Base-by-base conservation (phyloP, 2,113 vertebrate genomes). In the Neolamprologus cancellatus region DNA sequence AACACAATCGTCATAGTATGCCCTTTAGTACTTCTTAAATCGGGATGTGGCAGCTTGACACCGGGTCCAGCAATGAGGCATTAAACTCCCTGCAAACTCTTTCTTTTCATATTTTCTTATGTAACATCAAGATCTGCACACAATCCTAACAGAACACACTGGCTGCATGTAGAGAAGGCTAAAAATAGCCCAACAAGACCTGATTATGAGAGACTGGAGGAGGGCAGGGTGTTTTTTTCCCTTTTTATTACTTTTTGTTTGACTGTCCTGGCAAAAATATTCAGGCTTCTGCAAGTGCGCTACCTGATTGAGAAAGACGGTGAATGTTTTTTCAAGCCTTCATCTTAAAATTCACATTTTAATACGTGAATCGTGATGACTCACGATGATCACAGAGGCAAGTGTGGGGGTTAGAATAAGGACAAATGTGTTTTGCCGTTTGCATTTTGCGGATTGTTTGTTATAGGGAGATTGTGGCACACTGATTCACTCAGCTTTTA, bases 171-270 rank as follows among this genome's bases (percentile, higher is more conserved):
- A 89, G 88, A 82, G 46, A 54, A 30, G 46, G 90, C 95, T 96
- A 96, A 95, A 96, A 96, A 94, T 96, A 96, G 84, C 80, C 20
- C 81, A 55, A 85, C 90, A 89, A 94, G 95, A 94, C 94, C 95
- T 93, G 92, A 94, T 94, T 95, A 91, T 88, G 85, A 93, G 85
- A 92, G 88, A 89, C 86, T 88, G 85, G 92, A 93, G 87, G 90
- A 88, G 88, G 90, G 81, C 39, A 76, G 50, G 46, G 64, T 34
- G 20, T 3, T 54, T 83, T 53, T 78, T 32, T 12, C 54, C 69
- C 61, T 7, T 46, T 46, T n/a, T 76, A 32, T 76, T 32, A 76
- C 44, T 32, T 50, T 76, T 76, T 76, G 71, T 80, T 48, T 30
- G n/a, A n/a, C n/a, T 50, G 50, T 87, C 64, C 78, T 79, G 28